Percentiles rank a stretch among this genome's conserved stretches.
phyloP scores from a whole-genome alignment of 2,113 vertebrate genomes.

The Mesoclemmys tuberculata region DNA sequence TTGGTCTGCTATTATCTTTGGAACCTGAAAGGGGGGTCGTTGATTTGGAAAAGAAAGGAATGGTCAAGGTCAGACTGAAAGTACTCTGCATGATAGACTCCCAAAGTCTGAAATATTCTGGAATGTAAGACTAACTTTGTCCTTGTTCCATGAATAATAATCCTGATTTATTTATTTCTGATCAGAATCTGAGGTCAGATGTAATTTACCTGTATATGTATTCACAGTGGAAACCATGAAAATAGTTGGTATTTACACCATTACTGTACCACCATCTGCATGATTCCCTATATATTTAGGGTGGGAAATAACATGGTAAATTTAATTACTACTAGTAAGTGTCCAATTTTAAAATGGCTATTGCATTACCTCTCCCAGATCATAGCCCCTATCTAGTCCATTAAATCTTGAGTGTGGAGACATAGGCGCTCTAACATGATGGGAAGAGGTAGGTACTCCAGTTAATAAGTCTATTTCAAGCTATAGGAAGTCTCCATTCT shows the following conservation, averaged over 20 bases:
- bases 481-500: not conserved
- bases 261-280: not conserved
- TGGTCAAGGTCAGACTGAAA: not conserved
- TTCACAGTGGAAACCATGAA: not conserved
- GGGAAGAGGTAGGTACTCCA: not conserved
- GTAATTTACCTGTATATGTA: not conserved
- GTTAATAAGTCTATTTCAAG: not conserved
- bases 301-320: not conserved
- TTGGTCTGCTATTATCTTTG: not conserved
- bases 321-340: not conserved
- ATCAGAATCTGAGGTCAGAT: not conserved
- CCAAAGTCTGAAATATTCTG: not conserved
- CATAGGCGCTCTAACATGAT: not conserved
- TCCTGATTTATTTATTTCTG: not conserved
- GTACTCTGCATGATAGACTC: not conserved
- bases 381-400: constrained; percentile 6
- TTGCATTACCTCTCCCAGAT: not conserved
- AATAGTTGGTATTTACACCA: not conserved
- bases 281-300: not conserved
- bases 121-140: not conserved
- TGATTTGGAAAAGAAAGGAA: not conserved
- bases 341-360: not conserved
- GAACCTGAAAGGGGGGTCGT: not conserved
- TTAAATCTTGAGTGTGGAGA: not conserved
- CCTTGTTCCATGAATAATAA: not conserved